These are phyloP conservation scores for Archips xylosteana DNA, from an alignment of 2,888 invertebrate species.

Conservation along the genomic window DNA sequence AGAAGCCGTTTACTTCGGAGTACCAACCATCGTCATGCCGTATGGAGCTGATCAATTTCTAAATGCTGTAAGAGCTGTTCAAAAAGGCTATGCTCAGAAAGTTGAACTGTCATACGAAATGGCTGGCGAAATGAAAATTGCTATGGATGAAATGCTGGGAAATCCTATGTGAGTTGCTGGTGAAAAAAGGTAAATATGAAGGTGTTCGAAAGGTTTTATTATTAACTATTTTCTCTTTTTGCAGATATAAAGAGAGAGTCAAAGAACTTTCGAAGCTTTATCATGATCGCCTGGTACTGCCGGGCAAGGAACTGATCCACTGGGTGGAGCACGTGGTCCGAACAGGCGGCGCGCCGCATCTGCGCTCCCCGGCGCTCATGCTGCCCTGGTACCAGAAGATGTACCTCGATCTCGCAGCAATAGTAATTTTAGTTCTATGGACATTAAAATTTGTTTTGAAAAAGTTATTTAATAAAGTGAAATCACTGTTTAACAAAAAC, in stretches of 20 bases:
- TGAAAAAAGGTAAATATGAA: background rate
- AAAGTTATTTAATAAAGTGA: constrained; percentile 13
- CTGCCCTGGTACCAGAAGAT: constrained; percentile 65
- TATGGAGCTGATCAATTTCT: constrained; percentile 41
- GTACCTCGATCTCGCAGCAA: constrained; percentile 37
- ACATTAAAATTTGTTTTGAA: constrained; percentile 9
- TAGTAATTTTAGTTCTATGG: constrained; percentile 16
- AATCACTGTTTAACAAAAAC: background rate
- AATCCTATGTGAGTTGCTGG: constrained; percentile 42
- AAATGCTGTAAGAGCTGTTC: constrained; percentile 40
- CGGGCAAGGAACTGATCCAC: constrained; percentile 87
- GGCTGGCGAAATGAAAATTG: constrained; percentile 29
- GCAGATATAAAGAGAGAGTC: constrained; percentile 17
- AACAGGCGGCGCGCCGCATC: constrained; percentile 83
- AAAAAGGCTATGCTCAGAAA: constrained; percentile 39
- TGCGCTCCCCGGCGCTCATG: constrained; percentile 59
- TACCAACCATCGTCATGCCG: constrained; percentile 44
- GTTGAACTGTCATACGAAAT: constrained; percentile 39
- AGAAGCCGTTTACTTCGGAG: constrained; percentile 43
- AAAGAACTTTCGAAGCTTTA: constrained; percentile 58
- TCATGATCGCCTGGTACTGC: constrained; percentile 78
- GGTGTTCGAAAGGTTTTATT: background rate
- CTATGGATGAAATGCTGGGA: constrained; percentile 35
- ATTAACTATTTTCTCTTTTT: background rate
- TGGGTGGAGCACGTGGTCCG: constrained; percentile 88